These are phyloP conservation scores for Sebastes steindachneri DNA, from an alignment of 2,797 vertebrate genomes.

Conservation along the genomic window DNA sequence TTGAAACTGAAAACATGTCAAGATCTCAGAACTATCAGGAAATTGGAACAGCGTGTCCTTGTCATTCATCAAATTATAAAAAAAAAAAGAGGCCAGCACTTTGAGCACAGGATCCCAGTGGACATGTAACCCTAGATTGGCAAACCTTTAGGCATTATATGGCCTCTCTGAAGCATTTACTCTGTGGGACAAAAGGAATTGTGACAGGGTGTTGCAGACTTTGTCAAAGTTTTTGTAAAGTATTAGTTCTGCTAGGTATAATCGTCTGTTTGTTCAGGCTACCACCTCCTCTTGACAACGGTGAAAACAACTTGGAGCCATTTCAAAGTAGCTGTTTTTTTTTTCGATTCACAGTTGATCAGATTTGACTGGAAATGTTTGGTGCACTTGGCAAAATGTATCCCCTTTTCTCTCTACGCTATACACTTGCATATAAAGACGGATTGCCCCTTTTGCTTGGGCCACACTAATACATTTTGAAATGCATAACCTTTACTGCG, in stretches of 20 bases:
- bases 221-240: slow-evolving; percentile 10
- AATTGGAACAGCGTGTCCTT: slow-evolving; percentile 53
- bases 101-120: slow-evolving; percentile 28
- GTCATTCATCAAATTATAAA: slow-evolving; percentile 38
- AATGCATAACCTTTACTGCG: too few species aligned
- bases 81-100: slow-evolving; percentile 19
- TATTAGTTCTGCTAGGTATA: neutral
- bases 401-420: slow-evolving; percentile 17
- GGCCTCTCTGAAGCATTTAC: slow-evolving; percentile 12
- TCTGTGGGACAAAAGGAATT: slow-evolving; percentile 6
- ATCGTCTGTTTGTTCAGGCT: neutral
- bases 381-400: slow-evolving; percentile 22
- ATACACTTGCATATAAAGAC: slow-evolving; percentile 42
- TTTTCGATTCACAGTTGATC: neutral
- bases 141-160: slow-evolving; percentile 30
- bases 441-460: slow-evolving; percentile 23
- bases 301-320: neutral
- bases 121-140: slow-evolving; percentile 47
- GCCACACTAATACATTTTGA: neutral
- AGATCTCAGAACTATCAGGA: slow-evolving; percentile 20
- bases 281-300: neutral
- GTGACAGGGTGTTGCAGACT: neutral
- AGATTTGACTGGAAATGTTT: neutral
- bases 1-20: slow-evolving; percentile 7
- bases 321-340: neutral